These are phyloP conservation scores for Ailurus styani DNA, from an alignment of 2,113 vertebrate genomes.

Conservation along the genomic window DNA sequence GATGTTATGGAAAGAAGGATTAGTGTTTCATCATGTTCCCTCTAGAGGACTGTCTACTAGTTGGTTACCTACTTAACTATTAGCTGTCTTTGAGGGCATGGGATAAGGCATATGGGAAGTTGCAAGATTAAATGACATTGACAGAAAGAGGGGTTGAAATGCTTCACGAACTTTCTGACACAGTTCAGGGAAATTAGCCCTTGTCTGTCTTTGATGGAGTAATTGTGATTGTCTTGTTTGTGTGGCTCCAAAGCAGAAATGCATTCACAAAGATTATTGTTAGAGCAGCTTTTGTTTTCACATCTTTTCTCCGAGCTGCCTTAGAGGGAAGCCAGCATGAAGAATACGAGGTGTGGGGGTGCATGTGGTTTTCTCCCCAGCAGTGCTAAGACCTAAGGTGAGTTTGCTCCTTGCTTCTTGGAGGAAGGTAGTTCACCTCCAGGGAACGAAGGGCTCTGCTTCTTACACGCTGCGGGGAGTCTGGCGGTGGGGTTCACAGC, in stretches of 20 bases:
- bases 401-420: background rate
- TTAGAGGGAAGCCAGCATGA: background rate
- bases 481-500: background rate
- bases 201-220: background rate
- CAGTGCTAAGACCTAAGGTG: background rate
- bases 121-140: background rate
- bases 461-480: background rate
- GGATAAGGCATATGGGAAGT: background rate
- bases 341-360: background rate
- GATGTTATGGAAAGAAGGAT: background rate
- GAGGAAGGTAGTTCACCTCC: background rate
- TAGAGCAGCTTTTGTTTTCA: background rate
- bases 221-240: background rate
- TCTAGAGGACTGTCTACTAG: background rate
- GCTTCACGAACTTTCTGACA: background rate
- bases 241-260: background rate
- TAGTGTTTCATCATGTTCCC: background rate
- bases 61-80: background rate
- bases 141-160: constrained; percentile 4
- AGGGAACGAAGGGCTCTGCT: background rate
- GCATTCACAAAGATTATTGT: background rate
- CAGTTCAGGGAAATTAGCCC: background rate
- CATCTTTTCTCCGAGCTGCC: background rate
- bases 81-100: background rate
- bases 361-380: background rate